Evolutionary conservation across 2,113 vertebrate genomes (phyloP).

Genomic region (Penelope pileata): DNA sequence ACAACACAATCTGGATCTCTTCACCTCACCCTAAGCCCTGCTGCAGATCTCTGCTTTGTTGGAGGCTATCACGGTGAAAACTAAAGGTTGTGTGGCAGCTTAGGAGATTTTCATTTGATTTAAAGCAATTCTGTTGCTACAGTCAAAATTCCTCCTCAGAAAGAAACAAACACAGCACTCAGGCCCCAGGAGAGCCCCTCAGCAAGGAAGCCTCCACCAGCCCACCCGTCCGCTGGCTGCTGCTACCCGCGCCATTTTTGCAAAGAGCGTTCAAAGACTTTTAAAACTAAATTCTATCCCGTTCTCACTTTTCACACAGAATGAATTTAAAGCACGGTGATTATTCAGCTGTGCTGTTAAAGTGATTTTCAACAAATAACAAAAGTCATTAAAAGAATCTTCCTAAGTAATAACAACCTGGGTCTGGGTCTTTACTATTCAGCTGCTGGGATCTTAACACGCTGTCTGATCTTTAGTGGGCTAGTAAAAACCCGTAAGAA

Average conservation of each 20-base stretch:
- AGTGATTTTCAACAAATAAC: constrained; percentile 71
- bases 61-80: background rate
- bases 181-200: background rate
- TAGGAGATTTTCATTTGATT: background rate
- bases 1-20: background rate
- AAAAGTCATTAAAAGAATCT: constrained; percentile 61
- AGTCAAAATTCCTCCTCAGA: background rate
- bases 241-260: background rate
- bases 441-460: constrained; percentile 36
- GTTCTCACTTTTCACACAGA: constrained; percentile 46
- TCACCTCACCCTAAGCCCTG: background rate
- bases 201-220: background rate
- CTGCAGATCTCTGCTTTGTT: background rate
- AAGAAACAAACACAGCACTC: background rate
- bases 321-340: constrained; percentile 56
- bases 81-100: background rate
- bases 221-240: background rate
- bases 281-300: constrained; percentile 26
- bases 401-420: constrained; percentile 35
- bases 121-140: background rate
- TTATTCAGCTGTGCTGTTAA: constrained; percentile 50
- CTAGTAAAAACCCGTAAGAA: constrained; percentile 54
- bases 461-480: constrained; percentile 46
- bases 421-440: background rate
- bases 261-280: background rate